Evolutionary conservation across 2,888 invertebrate species (phyloP).

Genomic region (Vannuccia rotundouncinata): DNA sequence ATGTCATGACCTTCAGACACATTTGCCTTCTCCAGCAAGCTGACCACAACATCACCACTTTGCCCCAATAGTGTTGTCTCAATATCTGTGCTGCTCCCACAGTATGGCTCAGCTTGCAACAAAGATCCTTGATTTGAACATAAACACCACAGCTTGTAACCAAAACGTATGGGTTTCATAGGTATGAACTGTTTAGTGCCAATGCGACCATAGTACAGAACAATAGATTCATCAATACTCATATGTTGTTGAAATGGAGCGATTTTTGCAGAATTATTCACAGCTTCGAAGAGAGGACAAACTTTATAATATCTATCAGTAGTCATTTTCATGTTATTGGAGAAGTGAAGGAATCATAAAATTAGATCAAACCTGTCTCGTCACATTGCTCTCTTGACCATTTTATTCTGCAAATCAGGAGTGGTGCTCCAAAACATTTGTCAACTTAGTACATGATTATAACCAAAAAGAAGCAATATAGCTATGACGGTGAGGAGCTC

Average conservation of each 20-base stretch:
- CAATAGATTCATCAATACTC: slow-evolving; percentile 49
- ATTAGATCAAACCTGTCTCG: background rate
- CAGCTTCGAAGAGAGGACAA: background rate
- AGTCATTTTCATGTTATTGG: slow-evolving; percentile 14
- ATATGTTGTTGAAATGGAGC: slow-evolving; percentile 35
- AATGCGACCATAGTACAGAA: slow-evolving; percentile 50
- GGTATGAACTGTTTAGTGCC: slow-evolving; percentile 42
- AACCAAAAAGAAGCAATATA: slow-evolving; percentile 1
- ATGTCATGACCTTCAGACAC: background rate
- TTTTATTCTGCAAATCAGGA: background rate
- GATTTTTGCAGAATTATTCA: background rate
- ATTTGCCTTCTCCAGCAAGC: background rate
- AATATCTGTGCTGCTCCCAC: slow-evolving; percentile 24
- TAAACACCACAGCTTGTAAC: slow-evolving; percentile 42
- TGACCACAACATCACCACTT: slow-evolving; percentile 18
- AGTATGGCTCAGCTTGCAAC: background rate
- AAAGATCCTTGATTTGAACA: slow-evolving; percentile 17
- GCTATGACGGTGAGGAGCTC: background rate
- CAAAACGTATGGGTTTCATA: slow-evolving; percentile 43
- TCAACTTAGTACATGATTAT: background rate
- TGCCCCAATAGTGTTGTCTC: slow-evolving; percentile 5
- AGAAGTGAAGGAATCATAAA: slow-evolving; percentile 8
- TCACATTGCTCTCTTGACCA: slow-evolving; percentile 5
- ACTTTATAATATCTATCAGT: slow-evolving; percentile 18
- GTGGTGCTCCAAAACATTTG: background rate